These are phyloP conservation scores for Oncorhynchus keta DNA, from an alignment of 2,113 vertebrate species.

Conservation along the genomic window DNA sequence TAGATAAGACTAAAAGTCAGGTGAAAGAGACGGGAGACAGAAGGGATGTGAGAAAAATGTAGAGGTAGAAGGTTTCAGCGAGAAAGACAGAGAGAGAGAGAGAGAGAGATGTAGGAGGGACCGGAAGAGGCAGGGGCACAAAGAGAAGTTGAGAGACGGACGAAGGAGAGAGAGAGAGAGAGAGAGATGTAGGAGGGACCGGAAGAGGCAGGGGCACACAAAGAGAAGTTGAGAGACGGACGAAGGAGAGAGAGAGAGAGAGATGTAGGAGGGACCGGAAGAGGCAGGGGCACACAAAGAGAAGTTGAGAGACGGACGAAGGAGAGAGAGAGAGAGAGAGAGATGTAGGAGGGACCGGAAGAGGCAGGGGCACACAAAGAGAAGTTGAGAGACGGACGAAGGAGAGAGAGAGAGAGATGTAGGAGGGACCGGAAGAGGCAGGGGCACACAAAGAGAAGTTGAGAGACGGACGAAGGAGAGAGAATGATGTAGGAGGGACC, in stretches of 20 bases:
- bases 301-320: not conserved
- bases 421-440: too few relatives aligned
- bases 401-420: not conserved
- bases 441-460: not conserved
- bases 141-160: not conserved
- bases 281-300: not conserved
- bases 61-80: too few relatives aligned
- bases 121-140: not conserved
- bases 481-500: not conserved
- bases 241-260: not conserved
- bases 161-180: not conserved
- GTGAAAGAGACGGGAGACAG: too few relatives aligned
- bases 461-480: not conserved
- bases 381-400: not conserved
- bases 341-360: too few relatives aligned
- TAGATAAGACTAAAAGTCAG: too few relatives aligned
- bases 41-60: too few relatives aligned
- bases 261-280: too few relatives aligned
- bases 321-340: not conserved
- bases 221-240: not conserved
- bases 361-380: not conserved
- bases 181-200: not conserved
- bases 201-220: not conserved
- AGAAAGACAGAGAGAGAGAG: slow-evolving; percentile 2
- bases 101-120: not conserved